Percentiles rank a stretch among this genome's conserved stretches.
Evolutionary conservation across 2,113 vertebrate genomes (phyloP).

Genomic region (Actinemys pallida): DNA sequence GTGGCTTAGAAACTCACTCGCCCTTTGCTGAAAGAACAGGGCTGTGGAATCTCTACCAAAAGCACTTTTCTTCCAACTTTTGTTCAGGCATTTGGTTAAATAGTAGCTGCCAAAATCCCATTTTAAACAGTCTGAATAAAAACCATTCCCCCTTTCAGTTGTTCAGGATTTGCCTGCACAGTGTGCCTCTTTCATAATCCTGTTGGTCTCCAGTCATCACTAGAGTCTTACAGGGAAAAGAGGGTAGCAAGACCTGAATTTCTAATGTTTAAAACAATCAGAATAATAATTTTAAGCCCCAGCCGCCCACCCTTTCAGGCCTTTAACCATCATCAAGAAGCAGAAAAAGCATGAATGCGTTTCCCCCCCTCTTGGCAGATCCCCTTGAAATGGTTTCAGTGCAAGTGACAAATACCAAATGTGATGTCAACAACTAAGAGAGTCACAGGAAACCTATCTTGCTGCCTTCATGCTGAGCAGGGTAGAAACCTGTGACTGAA

Average conservation of each 20-base stretch:
- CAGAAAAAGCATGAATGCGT: not conserved
- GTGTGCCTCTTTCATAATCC: slow-evolving; percentile 46
- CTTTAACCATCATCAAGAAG: not conserved
- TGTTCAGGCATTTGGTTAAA: slow-evolving; percentile 29
- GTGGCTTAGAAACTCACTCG: slow-evolving; percentile 33
- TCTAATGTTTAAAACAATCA: slow-evolving; percentile 21
- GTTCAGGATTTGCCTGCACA: slow-evolving; percentile 47
- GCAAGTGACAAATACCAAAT: not conserved
- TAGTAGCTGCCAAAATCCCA: not conserved
- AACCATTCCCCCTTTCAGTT: slow-evolving; percentile 24
- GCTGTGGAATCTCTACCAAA: slow-evolving; percentile 17
- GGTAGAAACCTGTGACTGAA: slow-evolving; percentile 27
- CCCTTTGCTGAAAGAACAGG: not conserved
- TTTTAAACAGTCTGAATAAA: not conserved
- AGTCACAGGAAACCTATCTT: not conserved
- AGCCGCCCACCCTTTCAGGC: not conserved
- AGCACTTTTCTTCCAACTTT: slow-evolving; percentile 40
- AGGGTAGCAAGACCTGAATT: slow-evolving; percentile 8
- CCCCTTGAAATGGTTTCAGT: not conserved
- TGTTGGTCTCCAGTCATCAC: slow-evolving; percentile 12
- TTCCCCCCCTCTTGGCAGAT: not conserved
- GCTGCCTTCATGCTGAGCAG: not conserved
- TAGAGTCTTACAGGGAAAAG: slow-evolving; percentile 26
- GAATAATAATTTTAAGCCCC: accelerated
- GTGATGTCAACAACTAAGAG: accelerated